These are phyloP conservation scores for Drosophila bocqueti DNA, from an alignment of 1,140 invertebrate species.

Conservation along the genomic window DNA sequence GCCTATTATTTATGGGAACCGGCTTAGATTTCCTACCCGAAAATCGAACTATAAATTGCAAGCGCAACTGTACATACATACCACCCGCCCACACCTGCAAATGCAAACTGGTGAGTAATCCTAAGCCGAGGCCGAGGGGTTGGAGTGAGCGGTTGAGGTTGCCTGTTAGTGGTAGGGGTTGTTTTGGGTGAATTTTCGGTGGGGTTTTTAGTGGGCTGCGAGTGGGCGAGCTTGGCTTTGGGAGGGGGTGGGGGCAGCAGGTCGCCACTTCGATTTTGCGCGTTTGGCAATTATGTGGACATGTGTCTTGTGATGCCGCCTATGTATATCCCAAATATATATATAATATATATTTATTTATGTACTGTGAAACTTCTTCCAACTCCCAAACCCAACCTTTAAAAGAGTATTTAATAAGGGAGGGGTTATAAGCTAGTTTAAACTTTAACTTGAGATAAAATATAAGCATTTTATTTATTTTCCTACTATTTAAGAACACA, in stretches of 20 bases:
- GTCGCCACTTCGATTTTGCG: slow-evolving; percentile 77
- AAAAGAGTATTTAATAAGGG: neutral
- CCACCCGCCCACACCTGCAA: slow-evolving; percentile 33
- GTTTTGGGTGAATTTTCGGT: slow-evolving; percentile 16
- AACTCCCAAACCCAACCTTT: neutral
- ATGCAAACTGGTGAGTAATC: slow-evolving; percentile 53
- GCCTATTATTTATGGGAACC: slow-evolving; percentile 27
- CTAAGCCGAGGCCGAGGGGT: slow-evolving; percentile 33
- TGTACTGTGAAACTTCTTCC: slow-evolving; percentile 11
- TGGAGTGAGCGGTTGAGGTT: slow-evolving; percentile 9
- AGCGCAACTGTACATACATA: slow-evolving; percentile 72
- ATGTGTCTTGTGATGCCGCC: slow-evolving; percentile 74
- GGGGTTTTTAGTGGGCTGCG: slow-evolving; percentile 9
- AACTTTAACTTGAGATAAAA: neutral
- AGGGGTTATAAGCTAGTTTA: neutral
- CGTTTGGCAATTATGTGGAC: slow-evolving; percentile 82
- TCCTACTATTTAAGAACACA: neutral
- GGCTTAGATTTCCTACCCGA: slow-evolving; percentile 36
- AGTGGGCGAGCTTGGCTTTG: neutral
- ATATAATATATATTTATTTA: slow-evolving; percentile 7
- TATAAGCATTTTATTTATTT: neutral
- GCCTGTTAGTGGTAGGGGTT: slow-evolving; percentile 16
- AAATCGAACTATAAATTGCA: slow-evolving; percentile 56
- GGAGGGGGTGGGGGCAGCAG: slow-evolving; percentile 34
- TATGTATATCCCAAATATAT: slow-evolving; percentile 26